These are phyloP conservation scores for Plectrocnemia conspersa DNA, from an alignment of 1,140 invertebrate species.

Conservation along the genomic window DNA sequence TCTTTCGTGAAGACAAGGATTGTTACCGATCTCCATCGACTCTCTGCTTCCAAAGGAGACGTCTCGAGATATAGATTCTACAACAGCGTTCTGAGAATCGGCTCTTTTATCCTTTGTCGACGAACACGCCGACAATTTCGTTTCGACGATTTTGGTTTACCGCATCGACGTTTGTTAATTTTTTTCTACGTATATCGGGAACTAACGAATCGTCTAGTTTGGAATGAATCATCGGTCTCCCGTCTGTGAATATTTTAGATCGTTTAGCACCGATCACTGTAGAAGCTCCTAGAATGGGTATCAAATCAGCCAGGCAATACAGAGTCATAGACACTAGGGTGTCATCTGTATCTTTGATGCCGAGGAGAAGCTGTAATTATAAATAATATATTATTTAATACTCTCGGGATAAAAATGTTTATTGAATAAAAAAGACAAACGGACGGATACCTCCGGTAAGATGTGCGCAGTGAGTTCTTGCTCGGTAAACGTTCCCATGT, in stretches of 20 bases:
- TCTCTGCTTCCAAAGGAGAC: conserved; percentile 37
- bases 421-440: conserved; percentile 1
- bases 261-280: conserved; percentile 76
- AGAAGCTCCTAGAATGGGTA: conserved; percentile 74
- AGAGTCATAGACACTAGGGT: conserved; percentile 72
- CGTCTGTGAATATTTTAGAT: conserved; percentile 75
- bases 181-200: neutral
- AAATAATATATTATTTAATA: conserved; percentile 14
- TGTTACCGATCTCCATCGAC: conserved; percentile 40
- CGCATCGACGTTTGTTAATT: conserved; percentile 28
- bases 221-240: conserved; percentile 55
- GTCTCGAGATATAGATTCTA: too few relatives aligned
- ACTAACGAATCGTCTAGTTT: too few relatives aligned
- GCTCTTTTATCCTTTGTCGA: too few relatives aligned
- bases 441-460: conserved; percentile 63
- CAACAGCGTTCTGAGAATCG: too few relatives aligned
- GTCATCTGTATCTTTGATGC: conserved; percentile 78
- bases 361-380: conserved; percentile 64
- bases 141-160: too few relatives aligned
- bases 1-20: conserved; percentile 59
- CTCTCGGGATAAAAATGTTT: neutral
- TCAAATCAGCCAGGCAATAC: conserved; percentile 70
- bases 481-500: conserved; percentile 62
- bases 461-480: conserved; percentile 65
- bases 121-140: too few relatives aligned